Evolutionary conservation across 2,888 invertebrate species (phyloP), one percentile per base, ranked within the genome.

Genomic region (Rotaria macrura): DNA sequence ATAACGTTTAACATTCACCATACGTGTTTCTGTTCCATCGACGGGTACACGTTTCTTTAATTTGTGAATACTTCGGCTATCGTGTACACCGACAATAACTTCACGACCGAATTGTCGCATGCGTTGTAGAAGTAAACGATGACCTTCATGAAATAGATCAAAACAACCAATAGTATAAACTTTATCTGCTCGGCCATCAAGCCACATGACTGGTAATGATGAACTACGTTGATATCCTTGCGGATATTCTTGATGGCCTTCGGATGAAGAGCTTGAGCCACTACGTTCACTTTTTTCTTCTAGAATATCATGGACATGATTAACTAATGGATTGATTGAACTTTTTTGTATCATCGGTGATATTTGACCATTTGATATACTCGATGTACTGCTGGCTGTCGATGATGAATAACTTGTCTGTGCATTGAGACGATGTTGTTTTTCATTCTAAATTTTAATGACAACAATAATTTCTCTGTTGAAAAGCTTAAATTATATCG

Each of bases 111-210:
- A 84, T 17, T 87, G 85, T 74, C 88, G 87, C 87, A 89, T 88
- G 74, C 88, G 87, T 84, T 88, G 87, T 57, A 89, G 85, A 23
- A 89, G 86, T 55, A 87, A 86, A 6, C 88, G 86, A 85, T 89
- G 89, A 25, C 89, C 89, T 40, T 88, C 87, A 84, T 89, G 89
- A 87, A 89, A 89, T 55, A 89, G 87, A 85, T 89, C 89, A 87
- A 89, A 89, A 86, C 89, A 89, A 47, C 89, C 89, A 29, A 89
- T 87, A 2, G 89, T 89, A 87, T 88, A 89, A 14, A 89, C 89
- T 84, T 88, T 88, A 74, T 89, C 88, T 84, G 88, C 87, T 83
- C 84, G 74, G 4, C 74, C 55, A 74, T 84, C 84, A 14, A 79
- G 34, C 43, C 43, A 79, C 2, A 79, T 79, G 7, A 25, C n/a